These are phyloP conservation scores for Tachysurus fulvidraco DNA, from an alignment of 2,113 vertebrate genomes.

Conservation along the genomic window DNA sequence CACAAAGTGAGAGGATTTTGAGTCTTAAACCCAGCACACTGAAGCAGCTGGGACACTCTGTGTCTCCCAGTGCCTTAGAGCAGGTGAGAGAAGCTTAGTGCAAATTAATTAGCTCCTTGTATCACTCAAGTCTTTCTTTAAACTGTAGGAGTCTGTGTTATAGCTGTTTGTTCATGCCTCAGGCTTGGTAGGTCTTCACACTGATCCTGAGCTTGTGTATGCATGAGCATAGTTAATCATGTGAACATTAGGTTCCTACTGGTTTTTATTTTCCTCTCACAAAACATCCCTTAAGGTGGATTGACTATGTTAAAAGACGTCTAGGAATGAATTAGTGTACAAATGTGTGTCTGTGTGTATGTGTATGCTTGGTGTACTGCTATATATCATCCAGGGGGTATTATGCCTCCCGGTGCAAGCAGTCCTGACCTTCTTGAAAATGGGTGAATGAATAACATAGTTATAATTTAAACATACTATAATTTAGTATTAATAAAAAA, in stretches of 20 bases:
- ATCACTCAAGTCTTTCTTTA: not conserved
- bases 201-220: not conserved
- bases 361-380: too few species aligned
- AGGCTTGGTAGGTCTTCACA: not conserved
- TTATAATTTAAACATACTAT: not conserved
- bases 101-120: not conserved
- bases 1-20: constrained; percentile 72
- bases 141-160: not conserved
- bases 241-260: not conserved
- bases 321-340: not conserved
- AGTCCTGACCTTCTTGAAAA: not conserved
- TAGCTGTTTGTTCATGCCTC: too few species aligned
- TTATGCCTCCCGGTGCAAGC: not conserved
- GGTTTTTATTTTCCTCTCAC: not conserved
- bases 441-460: not conserved
- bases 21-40: constrained; percentile 86
- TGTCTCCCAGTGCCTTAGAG: constrained; percentile 47
- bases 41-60: constrained; percentile 69
- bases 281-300: not conserved
- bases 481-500: not conserved
- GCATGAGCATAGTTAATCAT: not conserved
- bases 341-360: not conserved
- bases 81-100: constrained; percentile 58
- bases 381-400: not conserved
- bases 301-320: not conserved